Conservation (phyloP, 1,140 invertebrate species). For the Drosophila tsacasi region DNA sequence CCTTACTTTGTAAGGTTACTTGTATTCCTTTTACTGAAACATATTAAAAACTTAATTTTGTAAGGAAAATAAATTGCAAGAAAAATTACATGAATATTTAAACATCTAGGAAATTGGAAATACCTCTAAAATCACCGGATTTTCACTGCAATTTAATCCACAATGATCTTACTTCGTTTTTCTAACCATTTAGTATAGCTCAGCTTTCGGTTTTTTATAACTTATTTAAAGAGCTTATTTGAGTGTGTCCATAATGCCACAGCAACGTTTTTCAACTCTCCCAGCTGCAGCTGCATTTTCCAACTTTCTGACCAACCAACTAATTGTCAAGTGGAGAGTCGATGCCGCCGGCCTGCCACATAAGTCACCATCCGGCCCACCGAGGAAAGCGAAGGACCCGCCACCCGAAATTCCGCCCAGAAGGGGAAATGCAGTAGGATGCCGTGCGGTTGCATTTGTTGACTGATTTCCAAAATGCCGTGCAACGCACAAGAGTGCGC, state of each 20-base stretch:
- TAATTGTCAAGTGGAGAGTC: constrained; percentile 59
- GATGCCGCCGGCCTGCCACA: constrained; percentile 42
- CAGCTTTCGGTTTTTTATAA: background rate
- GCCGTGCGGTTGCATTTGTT: constrained; percentile 58
- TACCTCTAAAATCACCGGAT: background rate
- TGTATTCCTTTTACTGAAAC: no score
- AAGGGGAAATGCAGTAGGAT: constrained; percentile 41
- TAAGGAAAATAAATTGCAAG: no score
- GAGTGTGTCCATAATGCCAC: constrained; percentile 13
- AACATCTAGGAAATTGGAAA: no score
- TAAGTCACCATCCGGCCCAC: constrained; percentile 36
- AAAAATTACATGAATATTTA: no score
- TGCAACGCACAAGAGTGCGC: constrained; percentile 33
- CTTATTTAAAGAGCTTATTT: background rate
- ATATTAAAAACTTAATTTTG: no score
- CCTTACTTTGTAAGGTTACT: no score
- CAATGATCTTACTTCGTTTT: no score
- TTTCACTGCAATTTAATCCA: background rate
- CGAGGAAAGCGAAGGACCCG: constrained; percentile 7
- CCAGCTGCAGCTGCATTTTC: constrained; percentile 45
- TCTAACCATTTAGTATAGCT: background rate
- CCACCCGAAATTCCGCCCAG: constrained; percentile 40
- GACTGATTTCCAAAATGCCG: constrained; percentile 69
- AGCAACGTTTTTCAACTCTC: constrained; percentile 32
- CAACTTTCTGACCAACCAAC: constrained; percentile 59